These are phyloP conservation scores for Rotaria magnacalcarata DNA, from an alignment of 2,888 invertebrate genomes.

Conservation along the genomic window DNA sequence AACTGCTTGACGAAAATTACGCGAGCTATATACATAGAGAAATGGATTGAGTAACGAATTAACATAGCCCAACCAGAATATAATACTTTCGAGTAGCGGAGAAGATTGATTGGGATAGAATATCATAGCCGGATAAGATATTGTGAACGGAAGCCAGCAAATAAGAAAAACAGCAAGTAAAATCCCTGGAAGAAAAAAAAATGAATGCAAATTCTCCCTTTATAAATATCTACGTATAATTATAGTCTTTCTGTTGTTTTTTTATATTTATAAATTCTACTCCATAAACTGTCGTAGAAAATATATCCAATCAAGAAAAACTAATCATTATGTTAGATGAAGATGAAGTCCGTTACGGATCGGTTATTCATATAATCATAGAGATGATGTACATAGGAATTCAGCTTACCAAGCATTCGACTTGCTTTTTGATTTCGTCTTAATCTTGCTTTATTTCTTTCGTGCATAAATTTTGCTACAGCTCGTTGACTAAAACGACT, in stretches of 20 bases:
- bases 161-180: slow-evolving; percentile 41
- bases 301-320: too few relatives aligned
- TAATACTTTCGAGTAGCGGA: neutral
- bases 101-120: slow-evolving; percentile 31
- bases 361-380: too few relatives aligned
- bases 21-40: slow-evolving; percentile 42
- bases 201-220: too few relatives aligned
- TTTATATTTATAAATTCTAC: too few relatives aligned
- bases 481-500: slow-evolving; percentile 28
- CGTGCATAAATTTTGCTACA: slow-evolving; percentile 23
- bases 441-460: slow-evolving; percentile 41
- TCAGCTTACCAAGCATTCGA: slow-evolving; percentile 36
- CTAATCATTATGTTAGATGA: too few relatives aligned
- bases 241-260: too few relatives aligned
- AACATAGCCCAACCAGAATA: slow-evolving; percentile 45
- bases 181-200: neutral
- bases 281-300: too few relatives aligned
- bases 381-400: too few relatives aligned
- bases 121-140: slow-evolving; percentile 38
- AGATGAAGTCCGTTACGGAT: too few relatives aligned
- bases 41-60: slow-evolving; percentile 45
- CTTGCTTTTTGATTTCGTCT: slow-evolving; percentile 45
- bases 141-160: slow-evolving; percentile 45
- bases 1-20: slow-evolving; percentile 17
- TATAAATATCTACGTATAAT: too few relatives aligned